Conservation (phyloP, 2,113 vertebrate genomes). For the Nymphicus hollandicus region DNA sequence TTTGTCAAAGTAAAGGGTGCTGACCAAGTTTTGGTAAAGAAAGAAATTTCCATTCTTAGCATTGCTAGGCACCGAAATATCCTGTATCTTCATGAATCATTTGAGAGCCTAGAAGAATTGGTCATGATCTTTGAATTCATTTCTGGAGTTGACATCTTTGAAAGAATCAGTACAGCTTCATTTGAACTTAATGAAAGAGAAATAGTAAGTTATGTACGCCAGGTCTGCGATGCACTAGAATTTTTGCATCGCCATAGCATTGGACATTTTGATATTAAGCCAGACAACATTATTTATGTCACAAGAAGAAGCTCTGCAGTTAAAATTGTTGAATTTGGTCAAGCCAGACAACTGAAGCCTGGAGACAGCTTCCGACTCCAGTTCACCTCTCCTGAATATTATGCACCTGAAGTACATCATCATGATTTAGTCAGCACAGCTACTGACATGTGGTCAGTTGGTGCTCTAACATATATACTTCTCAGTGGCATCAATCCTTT, state of each 20-base stretch:
- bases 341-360: slow-evolving; percentile 89
- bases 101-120: slow-evolving; percentile 94
- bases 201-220: slow-evolving; percentile 87
- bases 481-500: slow-evolving; percentile 95
- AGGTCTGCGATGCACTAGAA: slow-evolving; percentile 90
- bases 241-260: slow-evolving; percentile 88
- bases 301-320: slow-evolving; percentile 87
- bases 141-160: slow-evolving; percentile 94
- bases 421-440: slow-evolving; percentile 91
- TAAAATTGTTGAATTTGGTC: slow-evolving; percentile 97
- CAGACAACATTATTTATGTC: slow-evolving; percentile 94
- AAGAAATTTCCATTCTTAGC: slow-evolving; percentile 94
- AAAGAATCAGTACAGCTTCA: slow-evolving; percentile 84
- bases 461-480: slow-evolving; percentile 89
- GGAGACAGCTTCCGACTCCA: slow-evolving; percentile 92
- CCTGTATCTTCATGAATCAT: slow-evolving; percentile 91
- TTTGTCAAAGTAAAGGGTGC: slow-evolving; percentile 97
- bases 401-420: slow-evolving; percentile 95
- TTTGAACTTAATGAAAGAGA: slow-evolving; percentile 93
- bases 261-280: slow-evolving; percentile 94
- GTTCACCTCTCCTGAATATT: slow-evolving; percentile 91
- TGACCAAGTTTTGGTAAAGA: slow-evolving; percentile 94
- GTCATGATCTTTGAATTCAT: slow-evolving; percentile 98
- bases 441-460: slow-evolving; percentile 98
- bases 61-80: slow-evolving; percentile 86